Evolutionary conservation across 2,797 vertebrate species (phyloP).

Genomic region (Streptopelia turtur): DNA sequence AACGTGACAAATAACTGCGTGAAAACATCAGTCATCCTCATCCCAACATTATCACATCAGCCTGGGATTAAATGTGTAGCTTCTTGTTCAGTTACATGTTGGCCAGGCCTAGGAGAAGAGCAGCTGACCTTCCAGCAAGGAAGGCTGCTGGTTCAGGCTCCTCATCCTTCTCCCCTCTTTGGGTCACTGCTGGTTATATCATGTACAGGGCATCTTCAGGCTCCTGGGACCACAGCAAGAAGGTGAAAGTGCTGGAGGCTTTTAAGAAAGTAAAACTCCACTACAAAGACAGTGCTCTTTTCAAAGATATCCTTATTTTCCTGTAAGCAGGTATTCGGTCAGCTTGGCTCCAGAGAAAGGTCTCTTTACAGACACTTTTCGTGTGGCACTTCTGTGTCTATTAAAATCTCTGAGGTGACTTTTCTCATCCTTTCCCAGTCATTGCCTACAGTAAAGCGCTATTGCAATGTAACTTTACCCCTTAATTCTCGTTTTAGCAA

Average conservation of each 20-base stretch:
- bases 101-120: not conserved
- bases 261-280: conserved; percentile 14
- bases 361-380: not conserved
- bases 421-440: not conserved
- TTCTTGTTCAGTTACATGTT: not conserved
- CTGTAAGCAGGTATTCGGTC: not conserved
- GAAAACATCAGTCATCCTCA: not conserved
- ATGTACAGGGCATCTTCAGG: not conserved
- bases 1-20: not conserved
- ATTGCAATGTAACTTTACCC: not conserved
- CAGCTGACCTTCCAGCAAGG: not conserved
- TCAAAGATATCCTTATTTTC: not conserved
- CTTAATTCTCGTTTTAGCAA: not conserved
- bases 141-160: not conserved
- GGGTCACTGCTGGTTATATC: not conserved
- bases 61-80: not conserved
- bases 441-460: not conserved
- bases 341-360: not conserved
- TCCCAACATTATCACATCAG: not conserved
- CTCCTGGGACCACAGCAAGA: conserved; percentile 29
- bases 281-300: conserved; percentile 18
- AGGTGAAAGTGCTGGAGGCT: conserved; percentile 18
- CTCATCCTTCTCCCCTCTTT: not conserved
- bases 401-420: not conserved
- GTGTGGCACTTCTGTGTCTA: not conserved